Conservation (phyloP, 1,140 invertebrate species). For the Drosophila bipectinata region DNA sequence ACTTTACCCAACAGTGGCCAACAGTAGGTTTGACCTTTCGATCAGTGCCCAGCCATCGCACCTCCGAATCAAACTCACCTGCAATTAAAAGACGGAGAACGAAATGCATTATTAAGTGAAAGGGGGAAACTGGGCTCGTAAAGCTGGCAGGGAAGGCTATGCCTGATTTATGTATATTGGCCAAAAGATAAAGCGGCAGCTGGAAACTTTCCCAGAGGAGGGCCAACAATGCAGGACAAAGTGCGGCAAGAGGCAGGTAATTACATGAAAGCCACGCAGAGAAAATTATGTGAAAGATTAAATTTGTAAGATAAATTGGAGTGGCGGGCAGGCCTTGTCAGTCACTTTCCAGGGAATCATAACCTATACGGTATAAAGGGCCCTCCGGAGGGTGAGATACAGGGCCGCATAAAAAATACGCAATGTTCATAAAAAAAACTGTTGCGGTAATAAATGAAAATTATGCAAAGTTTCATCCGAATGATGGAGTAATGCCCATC, state of each 20-base stretch:
- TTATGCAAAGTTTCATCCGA: conserved; percentile 78
- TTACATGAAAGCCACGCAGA: conserved; percentile 73
- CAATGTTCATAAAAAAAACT: conserved; percentile 35
- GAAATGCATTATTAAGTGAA: conserved; percentile 53
- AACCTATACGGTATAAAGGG: conserved; percentile 17
- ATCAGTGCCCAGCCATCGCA: background rate
- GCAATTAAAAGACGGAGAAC: conserved; percentile 50
- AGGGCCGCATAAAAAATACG: conserved; percentile 42
- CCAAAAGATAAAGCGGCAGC: conserved; percentile 39
- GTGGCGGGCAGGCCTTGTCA: conserved; percentile 39
- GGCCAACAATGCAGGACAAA: conserved; percentile 12
- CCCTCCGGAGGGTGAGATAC: conserved; percentile 45
- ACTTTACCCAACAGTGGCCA: conserved; percentile 22
- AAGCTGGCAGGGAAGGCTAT: conserved; percentile 14
- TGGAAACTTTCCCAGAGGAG: conserved; percentile 64
- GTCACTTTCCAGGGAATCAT: conserved; percentile 56
- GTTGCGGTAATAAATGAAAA: conserved; percentile 80
- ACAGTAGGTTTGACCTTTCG: background rate
- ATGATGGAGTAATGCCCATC: conserved; percentile 77
- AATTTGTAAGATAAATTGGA: conserved; percentile 81
- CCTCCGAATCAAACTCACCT: conserved; percentile 59
- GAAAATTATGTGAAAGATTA: conserved; percentile 80
- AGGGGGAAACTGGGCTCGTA: conserved; percentile 32
- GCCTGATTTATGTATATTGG: conserved; percentile 27
- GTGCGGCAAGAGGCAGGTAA: conserved; percentile 55